Percentiles rank a stretch among this genome's conserved stretches.
These are phyloP conservation scores for Erebia aethiops DNA, from an alignment of 2,888 invertebrate genomes.

Conservation along the genomic window DNA sequence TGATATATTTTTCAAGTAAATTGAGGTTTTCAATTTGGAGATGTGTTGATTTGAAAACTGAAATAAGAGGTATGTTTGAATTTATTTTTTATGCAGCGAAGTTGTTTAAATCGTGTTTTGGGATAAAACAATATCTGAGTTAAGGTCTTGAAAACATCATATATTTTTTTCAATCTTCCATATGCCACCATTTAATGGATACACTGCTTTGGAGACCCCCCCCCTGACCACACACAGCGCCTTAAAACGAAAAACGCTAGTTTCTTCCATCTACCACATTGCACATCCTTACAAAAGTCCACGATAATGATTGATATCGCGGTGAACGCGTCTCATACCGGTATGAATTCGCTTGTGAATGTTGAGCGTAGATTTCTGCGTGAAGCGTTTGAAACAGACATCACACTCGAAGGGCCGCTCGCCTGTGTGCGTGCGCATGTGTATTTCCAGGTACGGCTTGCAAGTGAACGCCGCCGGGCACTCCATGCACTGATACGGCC, in stretches of 20 bases:
- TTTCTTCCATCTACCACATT: conserved; percentile 9
- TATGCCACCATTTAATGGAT: no score
- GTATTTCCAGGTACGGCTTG: conserved; percentile 85
- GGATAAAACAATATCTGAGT: no score
- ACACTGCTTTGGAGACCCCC: no score
- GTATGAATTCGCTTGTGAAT: conserved; percentile 84
- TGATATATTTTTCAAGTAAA: no score
- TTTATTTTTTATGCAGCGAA: no score
- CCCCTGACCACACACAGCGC: no score
- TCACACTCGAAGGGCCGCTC: conserved; percentile 83
- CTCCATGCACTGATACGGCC: conserved; percentile 82
- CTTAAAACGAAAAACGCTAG: conserved; percentile 23
- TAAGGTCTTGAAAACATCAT: no score
- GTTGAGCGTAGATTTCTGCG: conserved; percentile 84
- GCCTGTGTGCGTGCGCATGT: conserved; percentile 84
- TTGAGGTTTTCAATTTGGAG: no score
- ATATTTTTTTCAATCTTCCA: no score
- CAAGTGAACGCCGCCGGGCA: conserved; percentile 84
- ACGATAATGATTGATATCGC: conserved; percentile 12
- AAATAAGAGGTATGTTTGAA: no score
- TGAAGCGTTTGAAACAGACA: conserved; percentile 83
- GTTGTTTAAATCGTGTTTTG: no score
- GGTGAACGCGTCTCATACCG: conserved; percentile 63
- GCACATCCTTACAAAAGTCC: conserved; percentile 12
- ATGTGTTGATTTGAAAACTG: no score